Evolutionary conservation across 2,888 invertebrate species (phyloP), one percentile per base, ranked within the genome.

Genomic region (Cryptocheilus praepositus): DNA sequence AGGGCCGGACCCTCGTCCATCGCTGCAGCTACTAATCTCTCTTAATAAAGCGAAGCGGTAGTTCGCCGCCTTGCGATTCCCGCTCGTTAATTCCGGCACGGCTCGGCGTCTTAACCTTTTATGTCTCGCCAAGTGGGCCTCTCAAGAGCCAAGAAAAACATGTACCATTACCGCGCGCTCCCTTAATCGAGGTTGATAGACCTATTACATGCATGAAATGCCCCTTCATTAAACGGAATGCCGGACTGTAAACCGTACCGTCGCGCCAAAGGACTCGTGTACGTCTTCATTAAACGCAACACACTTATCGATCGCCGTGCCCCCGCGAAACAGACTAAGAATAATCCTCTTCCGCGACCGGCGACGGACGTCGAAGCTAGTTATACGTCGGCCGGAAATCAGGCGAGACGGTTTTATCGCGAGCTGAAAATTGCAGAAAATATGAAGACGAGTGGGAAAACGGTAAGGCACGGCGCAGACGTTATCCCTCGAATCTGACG

Each of bases 1-100:
- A 74, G 75, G 63, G 43, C 61, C 44, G 46, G 70, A 53, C 70
- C 57, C 65, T 45, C 56, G 52, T 54, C 59, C 54, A 63, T 36
- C 67, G 16, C 64, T 59, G 36, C 60, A 60, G 46, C 60, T 67
- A 64, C 64, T 72, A 73, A 72, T 75, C 66, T 36, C 57, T 61
- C 68, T 70, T 68, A 67, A 67, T 62, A 74, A 69, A 65, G 70
- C 65, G 60, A 43, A 0, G 18, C 46, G 61, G 44, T 65, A 16
- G 64, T 36, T 55, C 36, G 51, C 46, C 54, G 43, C 21, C 46
- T 25, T 43, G n/a, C 44, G 46, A 64, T 60, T 49, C 49, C 43
- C 44, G 11, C 52, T 59, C 36, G 36, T 36, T 36, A 36, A 36
- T 36, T 36, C 28, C 13, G 58, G 45, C 63, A 54, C 21, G 54